Percentiles rank a stretch among this genome's conserved stretches.
Conservation (phyloP, 2,113 vertebrate species). For the Grammomys dolichurus region DNA sequence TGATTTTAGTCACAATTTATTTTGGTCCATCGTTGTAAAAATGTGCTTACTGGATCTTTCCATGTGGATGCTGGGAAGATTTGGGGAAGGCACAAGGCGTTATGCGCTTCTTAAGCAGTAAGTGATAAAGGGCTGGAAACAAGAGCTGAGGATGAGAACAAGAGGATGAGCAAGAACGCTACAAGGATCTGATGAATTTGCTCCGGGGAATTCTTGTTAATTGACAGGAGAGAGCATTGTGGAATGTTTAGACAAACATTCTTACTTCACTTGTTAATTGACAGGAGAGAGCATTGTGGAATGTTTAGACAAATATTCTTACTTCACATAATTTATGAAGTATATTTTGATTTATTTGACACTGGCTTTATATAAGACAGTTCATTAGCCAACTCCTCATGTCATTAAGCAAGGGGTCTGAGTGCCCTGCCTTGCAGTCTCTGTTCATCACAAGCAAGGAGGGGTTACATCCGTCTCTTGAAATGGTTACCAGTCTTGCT, state of each 20-base stretch:
- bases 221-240: not conserved
- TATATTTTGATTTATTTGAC: slow-evolving; percentile 43
- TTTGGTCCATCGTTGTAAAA: slow-evolving; percentile 4
- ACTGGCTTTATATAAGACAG: slow-evolving; percentile 20
- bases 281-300: not conserved
- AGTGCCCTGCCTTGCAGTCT: not conserved
- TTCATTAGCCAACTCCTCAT: not conserved
- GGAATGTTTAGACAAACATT: not conserved
- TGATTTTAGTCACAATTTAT: slow-evolving; percentile 58
- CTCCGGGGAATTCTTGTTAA: not conserved
- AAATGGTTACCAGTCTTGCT: not conserved
- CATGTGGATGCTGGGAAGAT: not conserved
- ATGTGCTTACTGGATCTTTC: not conserved
- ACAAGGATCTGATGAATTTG: not conserved
- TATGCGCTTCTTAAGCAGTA: not conserved
- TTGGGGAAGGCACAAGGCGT: not conserved
- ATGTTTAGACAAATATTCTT: slow-evolving; percentile 1
- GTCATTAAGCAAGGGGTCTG: not conserved
- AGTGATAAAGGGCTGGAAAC: not conserved
- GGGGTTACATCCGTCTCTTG: fast-evolving
- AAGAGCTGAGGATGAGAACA: not conserved
- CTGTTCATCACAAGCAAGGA: not conserved
- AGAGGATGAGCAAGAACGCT: not conserved
- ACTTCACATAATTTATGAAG: slow-evolving; percentile 30
- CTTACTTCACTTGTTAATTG: not conserved